These are phyloP conservation scores for Aramus guarauna DNA, from an alignment of 2,113 vertebrate species.

Conservation along the genomic window DNA sequence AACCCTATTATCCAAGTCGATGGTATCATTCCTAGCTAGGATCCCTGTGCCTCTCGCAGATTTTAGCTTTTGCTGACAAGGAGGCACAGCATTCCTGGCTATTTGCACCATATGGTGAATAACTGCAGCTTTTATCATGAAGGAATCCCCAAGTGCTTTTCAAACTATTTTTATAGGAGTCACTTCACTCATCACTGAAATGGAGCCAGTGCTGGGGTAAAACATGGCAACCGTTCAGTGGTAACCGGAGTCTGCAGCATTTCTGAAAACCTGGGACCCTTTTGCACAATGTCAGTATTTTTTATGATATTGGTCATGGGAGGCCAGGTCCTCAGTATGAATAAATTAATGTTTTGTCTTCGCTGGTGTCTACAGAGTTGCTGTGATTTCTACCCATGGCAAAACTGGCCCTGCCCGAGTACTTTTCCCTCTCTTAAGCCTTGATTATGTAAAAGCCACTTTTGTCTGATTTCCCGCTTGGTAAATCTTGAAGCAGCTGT, in stretches of 20 bases:
- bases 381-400: neutral
- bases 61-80: neutral
- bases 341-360: neutral
- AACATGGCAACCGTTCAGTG: neutral
- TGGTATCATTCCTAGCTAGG: neutral
- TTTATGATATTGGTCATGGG: fast-evolving
- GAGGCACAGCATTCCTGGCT: neutral
- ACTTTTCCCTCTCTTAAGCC: neutral
- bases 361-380: neutral
- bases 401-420: neutral
- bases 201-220: neutral
- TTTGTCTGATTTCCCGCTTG: neutral
- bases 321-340: neutral
- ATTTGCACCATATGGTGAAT: slow-evolving; percentile 3
- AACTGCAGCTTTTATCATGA: slow-evolving; percentile 7
- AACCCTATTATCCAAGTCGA: neutral
- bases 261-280: neutral
- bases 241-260: neutral
- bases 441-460: neutral
- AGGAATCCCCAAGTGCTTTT: slow-evolving; percentile 2
- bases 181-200: neutral
- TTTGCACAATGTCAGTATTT: neutral
- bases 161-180: slow-evolving; percentile 2
- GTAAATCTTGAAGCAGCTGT: neutral
- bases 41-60: neutral